Evolutionary conservation across 1,140 invertebrate genomes (phyloP).

Genomic region (Dendroctonus valens): DNA sequence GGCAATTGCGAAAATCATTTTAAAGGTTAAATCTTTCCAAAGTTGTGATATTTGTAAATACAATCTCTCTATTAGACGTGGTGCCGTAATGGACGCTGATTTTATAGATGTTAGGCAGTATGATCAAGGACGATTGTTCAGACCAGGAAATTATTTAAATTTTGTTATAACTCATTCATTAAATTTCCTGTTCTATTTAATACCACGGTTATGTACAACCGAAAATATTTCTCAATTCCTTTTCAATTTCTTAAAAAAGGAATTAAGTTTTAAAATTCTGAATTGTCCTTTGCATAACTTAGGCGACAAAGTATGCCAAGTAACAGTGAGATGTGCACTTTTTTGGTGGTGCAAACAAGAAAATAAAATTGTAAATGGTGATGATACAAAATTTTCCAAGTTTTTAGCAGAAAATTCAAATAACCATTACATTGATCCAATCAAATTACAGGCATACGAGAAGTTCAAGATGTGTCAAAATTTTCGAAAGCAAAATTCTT

Average conservation of each 20-base stretch:
- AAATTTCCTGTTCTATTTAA: constrained; percentile 11
- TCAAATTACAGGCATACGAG: too few relatives aligned
- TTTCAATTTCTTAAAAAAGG: not conserved
- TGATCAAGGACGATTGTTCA: constrained; percentile 4
- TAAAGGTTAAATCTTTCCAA: not conserved
- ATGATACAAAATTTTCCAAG: too few relatives aligned
- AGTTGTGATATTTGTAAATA: constrained; percentile 15
- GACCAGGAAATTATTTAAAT: constrained; percentile 11
- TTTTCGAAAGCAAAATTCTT: too few relatives aligned
- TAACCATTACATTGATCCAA: too few relatives aligned
- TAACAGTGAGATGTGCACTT: too few relatives aligned
- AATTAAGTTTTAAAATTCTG: constrained; percentile 6
- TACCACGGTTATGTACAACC: constrained; percentile 10
- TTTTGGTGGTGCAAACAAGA: too few relatives aligned
- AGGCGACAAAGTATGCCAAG: too few relatives aligned
- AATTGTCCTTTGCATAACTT: not conserved
- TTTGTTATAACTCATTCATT: constrained; percentile 6
- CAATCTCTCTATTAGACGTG: constrained; percentile 9
- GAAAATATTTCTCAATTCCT: constrained; percentile 3
- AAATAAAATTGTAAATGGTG: too few relatives aligned
- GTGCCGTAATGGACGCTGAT: not conserved
- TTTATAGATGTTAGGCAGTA: constrained; percentile 22
- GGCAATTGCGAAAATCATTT: constrained; percentile 10
- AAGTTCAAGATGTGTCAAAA: too few relatives aligned
- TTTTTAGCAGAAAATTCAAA: too few relatives aligned